These are phyloP conservation scores for Cheumatopsyche charites DNA, from an alignment of 1,140 invertebrate species.

Conservation along the genomic window DNA sequence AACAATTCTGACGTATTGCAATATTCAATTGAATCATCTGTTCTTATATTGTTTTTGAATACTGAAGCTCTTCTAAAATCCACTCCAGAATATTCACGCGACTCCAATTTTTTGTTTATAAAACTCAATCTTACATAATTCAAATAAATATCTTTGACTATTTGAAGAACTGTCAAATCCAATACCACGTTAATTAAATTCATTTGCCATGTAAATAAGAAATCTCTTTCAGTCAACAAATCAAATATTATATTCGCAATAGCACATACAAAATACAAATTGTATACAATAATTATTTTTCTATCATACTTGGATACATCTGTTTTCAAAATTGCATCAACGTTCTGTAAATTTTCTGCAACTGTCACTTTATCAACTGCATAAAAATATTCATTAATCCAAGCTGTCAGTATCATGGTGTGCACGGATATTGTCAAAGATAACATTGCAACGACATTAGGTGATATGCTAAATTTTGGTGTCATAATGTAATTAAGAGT, in stretches of 20 bases:
- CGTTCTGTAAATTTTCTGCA: not conserved
- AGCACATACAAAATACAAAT: not conserved
- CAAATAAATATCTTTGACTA: not conserved
- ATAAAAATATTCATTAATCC: not conserved
- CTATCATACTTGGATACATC: not conserved
- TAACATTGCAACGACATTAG: not conserved
- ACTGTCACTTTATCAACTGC: not conserved
- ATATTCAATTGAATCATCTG: not conserved
- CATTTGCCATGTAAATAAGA: not conserved
- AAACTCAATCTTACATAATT: not conserved
- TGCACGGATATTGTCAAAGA: not conserved
- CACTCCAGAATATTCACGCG: not conserved
- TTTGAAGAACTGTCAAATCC: not conserved
- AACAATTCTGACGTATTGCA: not conserved
- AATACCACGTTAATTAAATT: not conserved
- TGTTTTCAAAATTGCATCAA: not conserved
- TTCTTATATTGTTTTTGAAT: not conserved
- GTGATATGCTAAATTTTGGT: not conserved
- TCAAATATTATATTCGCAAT: not conserved
- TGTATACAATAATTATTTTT: not conserved
- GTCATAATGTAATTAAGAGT: too few relatives aligned
- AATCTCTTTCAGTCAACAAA: not conserved
- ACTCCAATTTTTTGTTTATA: not conserved
- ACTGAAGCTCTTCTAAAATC: not conserved
- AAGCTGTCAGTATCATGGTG: not conserved